Base-by-base conservation (phyloP, 92 coral and sea anemone genomes). In the Siderastrea radians region DNA sequence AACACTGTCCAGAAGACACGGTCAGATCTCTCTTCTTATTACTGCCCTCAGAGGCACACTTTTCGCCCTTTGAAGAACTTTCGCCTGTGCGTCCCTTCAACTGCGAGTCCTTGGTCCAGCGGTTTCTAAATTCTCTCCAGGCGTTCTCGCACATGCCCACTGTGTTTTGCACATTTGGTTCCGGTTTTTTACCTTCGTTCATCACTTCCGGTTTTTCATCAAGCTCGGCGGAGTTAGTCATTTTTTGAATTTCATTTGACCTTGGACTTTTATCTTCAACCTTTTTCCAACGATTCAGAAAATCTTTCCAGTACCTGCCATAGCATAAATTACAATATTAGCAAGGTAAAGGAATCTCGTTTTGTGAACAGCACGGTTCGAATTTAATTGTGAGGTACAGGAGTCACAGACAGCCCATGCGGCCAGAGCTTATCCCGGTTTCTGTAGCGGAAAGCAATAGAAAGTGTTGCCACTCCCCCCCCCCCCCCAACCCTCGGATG, bases 31-130 rank as follows among this genome's bases (percentile, higher is more conserved):
- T 62, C 13, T 11, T 74, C 26, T 74, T 11, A 48, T 38, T 12
- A 3, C 11, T 16, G 47, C 50, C 46, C 52, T n/a, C 54, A 47
- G 69, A 60, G 8, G 88, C 64, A 47, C 81, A 73, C 60, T 62
- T 61, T 49, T 7, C 38, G 6, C 51, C 49, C 62, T 46, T 19
- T 52, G 82, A 44, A 45, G 16, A 84, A 62, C 48, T 49, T 19
- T 61, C 55, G 8, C 1, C 53, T 54, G 12, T 16, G 45, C 44
- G 44, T 74, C 51, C 75, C 5, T 74, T 84, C 46, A 59, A 44
- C 61, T 19, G 61, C 66, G 72, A 82, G 86, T 88, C 90, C 13
- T 82, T 52, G n/a, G 89, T 92, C 95, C 95, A 92, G 45, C 95
- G 92, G 59, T 50, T 51, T 75, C 17, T 88, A 58, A 92, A 92